phyloP scores from a whole-genome alignment of 1,140 invertebrate genomes.

The Drosophila jambulina region DNA sequence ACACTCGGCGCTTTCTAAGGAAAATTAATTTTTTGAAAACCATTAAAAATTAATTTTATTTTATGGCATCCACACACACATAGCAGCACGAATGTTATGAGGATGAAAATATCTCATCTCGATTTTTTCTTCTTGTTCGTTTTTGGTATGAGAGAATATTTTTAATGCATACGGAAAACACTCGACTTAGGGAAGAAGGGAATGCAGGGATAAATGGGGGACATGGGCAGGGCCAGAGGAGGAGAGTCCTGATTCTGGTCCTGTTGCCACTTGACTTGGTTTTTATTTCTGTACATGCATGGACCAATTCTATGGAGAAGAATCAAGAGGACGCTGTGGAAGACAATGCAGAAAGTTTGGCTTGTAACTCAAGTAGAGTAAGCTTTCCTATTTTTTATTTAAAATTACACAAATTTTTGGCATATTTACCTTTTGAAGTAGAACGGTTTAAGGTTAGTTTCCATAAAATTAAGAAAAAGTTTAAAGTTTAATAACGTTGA shows the following conservation, averaged over 20 bases:
- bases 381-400: background rate
- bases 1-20: conserved; percentile 59
- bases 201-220: background rate
- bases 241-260: conserved; percentile 52
- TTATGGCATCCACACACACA: conserved; percentile 49
- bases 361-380: background rate
- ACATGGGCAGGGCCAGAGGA: conserved; percentile 32
- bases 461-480: background rate
- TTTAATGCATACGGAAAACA: conserved; percentile 77
- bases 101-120: conserved; percentile 19
- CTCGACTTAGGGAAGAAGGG: conserved; percentile 34
- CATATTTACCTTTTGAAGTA: background rate
- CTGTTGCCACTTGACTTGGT: conserved; percentile 73
- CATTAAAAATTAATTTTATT: conserved; percentile 83
- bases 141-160: conserved; percentile 67
- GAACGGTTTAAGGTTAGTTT: background rate
- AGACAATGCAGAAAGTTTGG: conserved; percentile 12
- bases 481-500: background rate
- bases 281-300: conserved; percentile 58
- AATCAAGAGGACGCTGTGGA: background rate
- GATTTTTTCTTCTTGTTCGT: conserved; percentile 17
- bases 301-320: background rate
- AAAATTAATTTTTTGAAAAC: conserved; percentile 81
- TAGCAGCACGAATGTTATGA: conserved; percentile 57
- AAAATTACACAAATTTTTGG: background rate